Evolutionary conservation across 1,140 invertebrate species (phyloP).

Genomic region (Halesus radiatus): DNA sequence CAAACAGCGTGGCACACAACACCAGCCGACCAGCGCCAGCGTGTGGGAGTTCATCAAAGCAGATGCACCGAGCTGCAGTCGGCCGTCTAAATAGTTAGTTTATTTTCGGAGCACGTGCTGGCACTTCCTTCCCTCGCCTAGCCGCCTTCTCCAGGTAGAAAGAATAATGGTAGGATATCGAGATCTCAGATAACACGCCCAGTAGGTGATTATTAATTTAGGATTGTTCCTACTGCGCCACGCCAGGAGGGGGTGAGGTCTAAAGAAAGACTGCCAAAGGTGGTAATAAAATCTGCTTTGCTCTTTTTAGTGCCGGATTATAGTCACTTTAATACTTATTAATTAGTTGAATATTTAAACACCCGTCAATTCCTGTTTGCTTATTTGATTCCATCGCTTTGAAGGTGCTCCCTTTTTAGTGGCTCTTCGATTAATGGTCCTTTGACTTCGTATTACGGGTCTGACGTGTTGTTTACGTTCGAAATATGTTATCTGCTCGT

Average conservation of each 20-base stretch:
- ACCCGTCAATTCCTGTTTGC: no score
- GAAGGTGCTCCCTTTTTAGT: no score
- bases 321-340: no score
- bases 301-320: no score
- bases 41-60: neutral
- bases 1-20: neutral
- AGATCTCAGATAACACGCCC: constrained; percentile 23
- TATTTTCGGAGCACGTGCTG: constrained; percentile 35
- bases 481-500: no score
- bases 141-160: neutral
- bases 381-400: no score
- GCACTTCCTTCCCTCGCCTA: constrained; percentile 13
- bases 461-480: no score
- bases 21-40: neutral
- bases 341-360: no score
- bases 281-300: no score
- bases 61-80: constrained; percentile 19
- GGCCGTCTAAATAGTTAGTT: constrained; percentile 19
- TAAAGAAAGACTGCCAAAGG: no score
- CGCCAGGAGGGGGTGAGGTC: neutral
- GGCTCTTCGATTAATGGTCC: no score
- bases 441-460: no score
- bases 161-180: constrained; percentile 2
- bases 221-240: neutral
- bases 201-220: constrained; percentile 37